Percentiles rank a stretch among this genome's conserved stretches.
These are phyloP conservation scores for Cairina moschata DNA, from an alignment of 2,113 vertebrate species.

Conservation along the genomic window DNA sequence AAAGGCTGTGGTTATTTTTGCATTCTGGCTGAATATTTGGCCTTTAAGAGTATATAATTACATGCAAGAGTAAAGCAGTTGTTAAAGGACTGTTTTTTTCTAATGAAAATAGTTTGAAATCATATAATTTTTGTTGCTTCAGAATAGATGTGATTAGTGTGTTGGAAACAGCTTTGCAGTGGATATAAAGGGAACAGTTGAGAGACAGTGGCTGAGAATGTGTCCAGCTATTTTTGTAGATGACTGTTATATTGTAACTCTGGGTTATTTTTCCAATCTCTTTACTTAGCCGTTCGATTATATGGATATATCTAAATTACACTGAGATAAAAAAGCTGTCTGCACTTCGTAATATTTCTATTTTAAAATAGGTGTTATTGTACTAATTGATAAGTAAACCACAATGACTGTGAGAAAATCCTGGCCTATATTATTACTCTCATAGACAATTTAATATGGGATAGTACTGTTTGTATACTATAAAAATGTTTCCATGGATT, in stretches of 20 bases:
- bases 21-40: conserved; percentile 45
- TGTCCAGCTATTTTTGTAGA: conserved; percentile 48
- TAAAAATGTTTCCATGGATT: conserved; percentile 60
- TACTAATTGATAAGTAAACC: conserved; percentile 24
- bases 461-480: conserved; percentile 56
- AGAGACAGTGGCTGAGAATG: conserved; percentile 42
- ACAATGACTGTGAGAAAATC: conserved; percentile 25
- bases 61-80: conserved; percentile 46
- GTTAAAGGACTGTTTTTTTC: conserved; percentile 46
- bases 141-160: conserved; percentile 41
- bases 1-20: conserved; percentile 52
- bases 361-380: conserved; percentile 33
- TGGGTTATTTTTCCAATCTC: neutral
- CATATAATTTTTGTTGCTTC: conserved; percentile 58
- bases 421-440: conserved; percentile 16
- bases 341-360: neutral
- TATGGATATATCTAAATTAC: too few relatives aligned
- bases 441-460: conserved; percentile 24
- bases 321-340: neutral
- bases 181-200: conserved; percentile 46
- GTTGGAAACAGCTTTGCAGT: conserved; percentile 39
- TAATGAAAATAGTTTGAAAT: conserved; percentile 59
- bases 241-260: neutral
- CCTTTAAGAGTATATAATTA: conserved; percentile 56
- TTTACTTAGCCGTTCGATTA: too few relatives aligned